Conservation (phyloP, 2,888 invertebrate species). For the Drosophila helvetica region DNA sequence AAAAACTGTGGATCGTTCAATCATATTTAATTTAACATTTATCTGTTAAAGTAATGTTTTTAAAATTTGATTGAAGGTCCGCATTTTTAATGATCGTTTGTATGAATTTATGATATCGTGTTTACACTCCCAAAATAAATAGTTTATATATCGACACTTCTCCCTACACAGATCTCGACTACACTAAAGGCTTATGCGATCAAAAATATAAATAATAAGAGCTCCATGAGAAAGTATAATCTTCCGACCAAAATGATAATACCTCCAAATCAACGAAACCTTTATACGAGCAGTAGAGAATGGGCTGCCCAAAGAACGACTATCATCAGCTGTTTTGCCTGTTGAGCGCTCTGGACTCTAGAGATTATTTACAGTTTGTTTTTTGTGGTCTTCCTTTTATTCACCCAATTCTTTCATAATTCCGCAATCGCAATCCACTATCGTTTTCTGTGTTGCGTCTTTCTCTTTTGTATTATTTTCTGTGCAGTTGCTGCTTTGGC, state of each 20-base stretch:
- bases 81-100: background rate
- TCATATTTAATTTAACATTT: too few relatives aligned
- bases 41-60: too few relatives aligned
- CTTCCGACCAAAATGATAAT: background rate
- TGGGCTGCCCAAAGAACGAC: background rate
- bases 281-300: background rate
- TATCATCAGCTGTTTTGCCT: slow-evolving; percentile 51
- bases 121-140: background rate
- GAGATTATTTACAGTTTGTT: slow-evolving; percentile 35
- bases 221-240: background rate
- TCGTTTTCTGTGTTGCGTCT: slow-evolving; percentile 20
- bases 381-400: slow-evolving; percentile 25
- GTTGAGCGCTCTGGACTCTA: slow-evolving; percentile 23
- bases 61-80: background rate
- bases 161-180: background rate
- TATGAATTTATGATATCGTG: too few relatives aligned
- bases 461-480: slow-evolving; percentile 12
- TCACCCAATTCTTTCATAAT: slow-evolving; percentile 70
- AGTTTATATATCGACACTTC: too few relatives aligned
- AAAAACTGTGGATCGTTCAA: background rate
- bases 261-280: background rate
- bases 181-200: background rate
- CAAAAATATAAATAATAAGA: background rate
- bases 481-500: slow-evolving; percentile 5
- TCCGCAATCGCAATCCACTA: slow-evolving; percentile 38